Evolutionary conservation across 2,888 invertebrate genomes (phyloP), one percentile per base, ranked within the genome.

Genomic region (Erebia aethiops): DNA sequence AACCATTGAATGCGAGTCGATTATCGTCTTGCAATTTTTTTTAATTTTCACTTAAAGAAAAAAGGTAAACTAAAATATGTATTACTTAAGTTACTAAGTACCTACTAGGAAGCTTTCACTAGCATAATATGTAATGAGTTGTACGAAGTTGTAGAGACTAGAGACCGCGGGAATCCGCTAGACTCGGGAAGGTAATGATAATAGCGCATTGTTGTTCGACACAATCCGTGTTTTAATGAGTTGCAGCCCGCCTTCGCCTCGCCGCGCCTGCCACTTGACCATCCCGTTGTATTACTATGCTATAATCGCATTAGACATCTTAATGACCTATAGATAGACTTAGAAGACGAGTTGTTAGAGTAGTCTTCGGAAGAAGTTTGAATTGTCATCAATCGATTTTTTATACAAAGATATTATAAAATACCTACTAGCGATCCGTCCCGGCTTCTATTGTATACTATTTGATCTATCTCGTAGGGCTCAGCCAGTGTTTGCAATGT

Each of bases 81-180:
- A 49, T 9, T 51, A 41, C 26, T 70, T 61, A 26, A 54, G 49
- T 21, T n/a, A 68, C 67, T 68, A 70, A 60, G 70, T 70, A 70
- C 21, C 10, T 54, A 54, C 73, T 64, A 71, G 65, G 73, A 83
- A 85, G 85, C 88, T 89, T 89, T 90, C 87, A 86, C 88, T 87
- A 79, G 81, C 77, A 79, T 77, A 81, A 79, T 77, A 81, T 79
- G 77, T 87, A 84, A 87, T 87, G 86, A 84, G 79, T 78, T 77
- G 79, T 81, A 78, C 78, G 71, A 76, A 81, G 80, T 82, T 78
- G 80, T 80, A 80, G 82, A 83, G 84, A 84, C 84, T 80, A 80
- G 82, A 83, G 84, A 84, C 84, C 84, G 85, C 85, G 86, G 83
- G 86, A 85, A 86, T 82, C 78, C 74, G 78, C 81, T 73, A 76